Evolutionary conservation across 30 jellyfish, hydroid and myxozoan species (phyloP), one percentile per base, ranked within the genome.

Genomic region (Turritopsis dohrnii): DNA sequence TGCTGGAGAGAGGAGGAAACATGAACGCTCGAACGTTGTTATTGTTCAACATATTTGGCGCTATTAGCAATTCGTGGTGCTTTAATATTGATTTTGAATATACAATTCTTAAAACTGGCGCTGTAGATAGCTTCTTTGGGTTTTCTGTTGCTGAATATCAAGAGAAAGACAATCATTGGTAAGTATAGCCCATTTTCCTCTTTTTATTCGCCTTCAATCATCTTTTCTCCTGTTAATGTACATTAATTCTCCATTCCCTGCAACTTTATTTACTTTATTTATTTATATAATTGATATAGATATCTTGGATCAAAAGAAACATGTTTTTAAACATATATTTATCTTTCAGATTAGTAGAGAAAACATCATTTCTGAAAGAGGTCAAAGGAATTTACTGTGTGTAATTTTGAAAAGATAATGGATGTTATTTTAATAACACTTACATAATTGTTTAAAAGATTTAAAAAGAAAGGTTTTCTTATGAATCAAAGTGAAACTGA

Each of bases 61-160:
- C 22, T 69, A 23, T 69, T 69, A 19, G 77, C 19, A 7, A 69
- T 69, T n/a, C 30, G 16, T 27, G 30, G 16, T 1, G 72, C 53
- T 91, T 83, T 83, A 91, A 91, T 76, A 28, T 87, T 71, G 97
- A 91, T 81, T 84, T 76, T 21, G 88, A 91, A 52, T 84, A 87
- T 72, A 81, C 93, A 54, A 94, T 91, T 79, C 66, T 81, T 3
- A 91, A 91, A 81, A 77, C 79, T 41, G 97, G 95, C 28, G 88
- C 96, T 66, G 74, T 86, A 60, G 94, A 90, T 19, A 91, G 89
- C 53, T 87, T 81, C 65, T 91, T 91, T 79, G 97, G 97, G 16
- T 91, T 91, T 79, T 86, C 97, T 23, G 97, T 91, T 21, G 94
- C 97, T 28, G 84, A 75, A 69, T 93, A 91, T 86, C 90, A 85